Base-by-base conservation (phyloP, 2,888 invertebrate species). In the Chymomyza procnemis region DNA sequence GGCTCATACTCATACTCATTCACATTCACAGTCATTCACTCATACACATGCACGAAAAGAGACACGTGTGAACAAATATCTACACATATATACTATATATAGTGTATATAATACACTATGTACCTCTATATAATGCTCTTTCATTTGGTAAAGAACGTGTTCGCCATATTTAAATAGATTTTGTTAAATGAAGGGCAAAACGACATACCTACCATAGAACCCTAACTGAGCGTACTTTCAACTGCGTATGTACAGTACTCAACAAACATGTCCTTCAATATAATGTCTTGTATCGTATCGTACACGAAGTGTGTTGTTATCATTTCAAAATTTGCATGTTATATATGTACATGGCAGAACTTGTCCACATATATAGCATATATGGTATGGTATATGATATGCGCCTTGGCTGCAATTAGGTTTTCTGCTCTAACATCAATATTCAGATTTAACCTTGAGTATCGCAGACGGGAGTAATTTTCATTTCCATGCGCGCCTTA, bases 241-340 rank as follows among this genome's bases (percentile, higher is more conserved):
- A 66, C 62, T 77, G 63, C 72, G 76, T 73, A 16, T 16, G 14
- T 18, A 19, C 16, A 41, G 34, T 12, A 14, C 16, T 47, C 47
- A 47, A 47, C 16, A 47, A 50, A 19, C 50, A n/a, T 41, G 34
- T 41, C 16, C 50, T 16, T 19, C 16, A 50, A 18, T 50, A 19
- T 18, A 50, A 19, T 50, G 16, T 50, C 16, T n/a, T 19, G 16
- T 16, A 74, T 64, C 60, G 65, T 64, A 78, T 83, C 60, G 65
- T 64, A 78, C 80, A 76, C 84, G 86, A 85, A 78, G 86, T 85
- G 79, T 63, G 84, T 74, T 74, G 76, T 85, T 83, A 80, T 81
- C 70, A 74, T 83, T 80, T 70, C 59, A 64, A 74, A 85, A 83
- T 83, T 81, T 85, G 72, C 79, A 76, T 80, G 59, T 70, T 63